Evolutionary conservation across 2,797 vertebrate genomes (phyloP), one percentile per base, ranked within the genome.

Genomic region (Micromesistius poutassou): DNA sequence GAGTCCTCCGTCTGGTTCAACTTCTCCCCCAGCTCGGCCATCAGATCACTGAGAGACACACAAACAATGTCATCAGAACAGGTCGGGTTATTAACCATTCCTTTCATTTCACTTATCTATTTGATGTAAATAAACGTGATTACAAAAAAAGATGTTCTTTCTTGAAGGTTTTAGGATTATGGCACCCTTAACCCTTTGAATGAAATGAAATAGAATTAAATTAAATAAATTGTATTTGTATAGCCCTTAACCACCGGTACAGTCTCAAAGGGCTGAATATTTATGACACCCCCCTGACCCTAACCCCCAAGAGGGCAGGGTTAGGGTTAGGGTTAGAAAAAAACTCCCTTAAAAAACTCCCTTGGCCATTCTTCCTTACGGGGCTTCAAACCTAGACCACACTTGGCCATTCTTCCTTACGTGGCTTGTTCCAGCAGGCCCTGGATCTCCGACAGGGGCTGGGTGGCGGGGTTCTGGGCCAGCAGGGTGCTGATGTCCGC

Each of bases 401-500:
- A n/a, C n/a, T n/a, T n/a, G n/a, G n/a, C n/a, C 19, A 66, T 70
- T 28, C 66, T 36, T 81, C 93, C 96, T 93, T 88, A 98, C 97
- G 95, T 95, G 71, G 97, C 95, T 88, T 99, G 96, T 77, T 98
- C 95, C 0, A 99, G 94, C 79, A 98, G 96, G 72, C 90, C 87
- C 40, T 96, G 96, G 22, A 98, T 94, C 89, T 98, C 96, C 0
- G 92, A 95, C 77, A 98, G 93, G 0, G 97, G 97, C 82, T 98
- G 95, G 0, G 96, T 91, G 0, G 97, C 97, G 0, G 95, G 96
- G 88, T 95, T 98, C 78, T 96, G 95, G 80, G 95, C 86, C 0
- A 98, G 88, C 77, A 99, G 87, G 62, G 87, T 85, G 78, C 88
- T 90, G 86, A 99, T 94, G 73, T 96, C 94, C 0, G 86, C 82